Percentiles rank a stretch among this genome's conserved stretches.
Evolutionary conservation across 1,140 invertebrate genomes (phyloP).

Genomic region (Drosophila truncata): DNA sequence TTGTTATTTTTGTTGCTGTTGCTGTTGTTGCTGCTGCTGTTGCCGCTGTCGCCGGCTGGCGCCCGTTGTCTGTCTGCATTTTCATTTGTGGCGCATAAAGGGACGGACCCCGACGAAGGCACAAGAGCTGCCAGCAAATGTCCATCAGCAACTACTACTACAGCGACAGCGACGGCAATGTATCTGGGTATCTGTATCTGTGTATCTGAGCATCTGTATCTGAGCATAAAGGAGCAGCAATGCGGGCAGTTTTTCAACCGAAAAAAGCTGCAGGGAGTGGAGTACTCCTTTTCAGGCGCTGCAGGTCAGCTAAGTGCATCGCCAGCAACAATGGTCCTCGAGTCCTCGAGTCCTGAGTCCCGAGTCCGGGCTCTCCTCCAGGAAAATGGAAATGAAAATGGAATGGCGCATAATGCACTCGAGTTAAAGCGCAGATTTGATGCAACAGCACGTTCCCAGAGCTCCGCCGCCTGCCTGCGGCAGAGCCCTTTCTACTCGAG

Average conservation of each 20-base stretch:
- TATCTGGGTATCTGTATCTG: constrained; percentile 40
- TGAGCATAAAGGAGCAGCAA: constrained; percentile 63
- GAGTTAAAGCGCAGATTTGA: constrained; percentile 49
- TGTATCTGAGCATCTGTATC: constrained; percentile 27
- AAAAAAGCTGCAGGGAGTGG: constrained; percentile 19
- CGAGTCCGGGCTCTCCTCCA: constrained; percentile 16
- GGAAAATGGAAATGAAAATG: constrained; percentile 35
- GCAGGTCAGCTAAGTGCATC: constrained; percentile 74
- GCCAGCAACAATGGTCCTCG: constrained; percentile 36
- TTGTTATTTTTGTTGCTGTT: constrained; percentile 27
- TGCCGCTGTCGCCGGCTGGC: constrained; percentile 57
- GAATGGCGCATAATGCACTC: constrained; percentile 63
- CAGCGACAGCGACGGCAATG: constrained; percentile 52
- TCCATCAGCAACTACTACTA: constrained; percentile 60
- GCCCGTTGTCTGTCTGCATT: constrained; percentile 82
- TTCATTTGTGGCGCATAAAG: constrained; percentile 83
- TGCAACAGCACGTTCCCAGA: constrained; percentile 40
- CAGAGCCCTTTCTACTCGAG: constrained; percentile 7
- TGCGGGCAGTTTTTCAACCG: constrained; percentile 35
- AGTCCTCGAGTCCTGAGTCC: background rate
- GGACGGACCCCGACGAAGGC: constrained; percentile 60
- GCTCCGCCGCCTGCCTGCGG: background rate
- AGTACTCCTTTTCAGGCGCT: constrained; percentile 34
- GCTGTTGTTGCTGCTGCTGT: constrained; percentile 22
- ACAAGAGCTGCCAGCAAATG: constrained; percentile 80